Evolutionary conservation across 2,113 vertebrate genomes (phyloP), one percentile per base, ranked within the genome.

Genomic region (Burhinus bistriatus): DNA sequence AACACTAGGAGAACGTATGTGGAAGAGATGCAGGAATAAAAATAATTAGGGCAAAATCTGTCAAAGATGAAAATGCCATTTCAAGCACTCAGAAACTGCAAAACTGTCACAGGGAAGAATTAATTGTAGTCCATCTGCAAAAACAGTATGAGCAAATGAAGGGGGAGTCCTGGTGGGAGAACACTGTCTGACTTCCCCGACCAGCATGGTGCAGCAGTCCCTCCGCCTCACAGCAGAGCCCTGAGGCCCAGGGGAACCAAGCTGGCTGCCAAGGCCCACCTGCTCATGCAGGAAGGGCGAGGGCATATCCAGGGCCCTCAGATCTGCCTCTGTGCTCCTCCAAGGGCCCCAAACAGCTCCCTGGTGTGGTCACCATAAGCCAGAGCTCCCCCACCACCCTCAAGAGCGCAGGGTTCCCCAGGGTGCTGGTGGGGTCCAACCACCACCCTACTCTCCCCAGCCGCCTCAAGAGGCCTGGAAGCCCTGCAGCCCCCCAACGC

Each of bases 201-300:
- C 30, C 19, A 42, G 36, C 11, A 30, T 0, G 13, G 15, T 8
- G 22, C 69, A 44, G 32, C 45, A 21, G 47, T 8, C 12, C 27
- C 42, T 15, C 1, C 0, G 49, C 26, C 27, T 36, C 49, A 29
- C 40, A 19, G n/a, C 10, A 0, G 1, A 29, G 40, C 12, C 66
- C 64, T 5, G 23, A 32, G 52, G 45, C 32, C 38, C 15, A 22
- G 22, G 20, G 20, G n/a, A 49, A 32, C 21, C 30, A 30, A 54
- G 30, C 4, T 0, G 2, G 6, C 26, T 42, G 19, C 61, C 38
- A 45, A 34, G 22, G 17, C 34, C 17, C 38, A 26, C 6, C 32
- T 34, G 42, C 32, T 36, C 27, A 38, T 0, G 2, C 11, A 14
- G 62, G 23, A 40, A 32, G 17, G 30, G 9, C 0, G 0, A 34